phyloP scores from a whole-genome alignment of 2,113 vertebrate species.

The Pseudopipra pipra region DNA sequence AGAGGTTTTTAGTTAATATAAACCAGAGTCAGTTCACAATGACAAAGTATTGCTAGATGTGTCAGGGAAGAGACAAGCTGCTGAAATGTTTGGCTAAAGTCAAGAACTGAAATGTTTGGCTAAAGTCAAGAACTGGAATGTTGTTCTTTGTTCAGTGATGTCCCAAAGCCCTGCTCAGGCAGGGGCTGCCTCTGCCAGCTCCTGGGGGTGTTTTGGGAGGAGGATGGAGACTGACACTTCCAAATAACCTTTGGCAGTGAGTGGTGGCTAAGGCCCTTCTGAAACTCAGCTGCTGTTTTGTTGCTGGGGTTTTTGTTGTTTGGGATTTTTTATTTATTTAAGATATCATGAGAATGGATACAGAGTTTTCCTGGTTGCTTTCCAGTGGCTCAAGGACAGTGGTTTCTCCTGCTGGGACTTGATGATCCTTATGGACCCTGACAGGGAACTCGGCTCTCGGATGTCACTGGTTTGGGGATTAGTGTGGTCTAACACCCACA shows the following conservation, averaged over 20 bases:
- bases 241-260: neutral
- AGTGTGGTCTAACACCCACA: neutral
- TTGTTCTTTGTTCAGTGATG: neutral
- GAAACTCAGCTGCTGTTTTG: neutral
- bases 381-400: neutral
- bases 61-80: neutral
- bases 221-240: neutral
- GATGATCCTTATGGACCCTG: neutral
- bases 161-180: neutral
- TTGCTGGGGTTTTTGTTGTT: fast-evolving
- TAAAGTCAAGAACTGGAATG: neutral
- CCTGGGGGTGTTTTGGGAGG: neutral
- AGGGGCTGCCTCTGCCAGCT: neutral
- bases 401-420: neutral
- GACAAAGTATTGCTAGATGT: neutral
- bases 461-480: fast-evolving
- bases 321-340: neutral
- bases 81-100: neutral
- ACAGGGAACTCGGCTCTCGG: fast-evolving
- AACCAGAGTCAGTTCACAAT: neutral
- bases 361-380: neutral
- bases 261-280: neutral
- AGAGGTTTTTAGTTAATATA: neutral
- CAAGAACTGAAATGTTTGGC: neutral
- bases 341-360: neutral